phyloP scores from a whole-genome alignment of 2,113 vertebrate species.

The Oceanites oceanicus region DNA sequence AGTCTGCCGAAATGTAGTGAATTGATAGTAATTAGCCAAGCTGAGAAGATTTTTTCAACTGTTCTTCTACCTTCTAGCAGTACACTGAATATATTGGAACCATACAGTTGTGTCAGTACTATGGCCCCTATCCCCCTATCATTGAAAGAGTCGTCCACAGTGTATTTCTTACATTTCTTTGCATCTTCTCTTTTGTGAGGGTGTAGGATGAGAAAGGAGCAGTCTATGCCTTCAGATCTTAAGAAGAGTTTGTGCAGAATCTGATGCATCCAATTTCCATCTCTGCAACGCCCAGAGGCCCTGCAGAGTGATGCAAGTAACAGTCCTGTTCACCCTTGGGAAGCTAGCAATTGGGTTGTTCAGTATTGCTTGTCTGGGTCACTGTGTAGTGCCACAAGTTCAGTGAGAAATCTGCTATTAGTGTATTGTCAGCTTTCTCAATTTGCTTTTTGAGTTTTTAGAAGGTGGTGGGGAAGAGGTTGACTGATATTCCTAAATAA shows the following conservation, averaged over 20 bases:
- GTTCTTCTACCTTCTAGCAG: not conserved
- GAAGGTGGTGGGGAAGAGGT: not conserved
- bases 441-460: not conserved
- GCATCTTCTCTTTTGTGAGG: not conserved
- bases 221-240: not conserved
- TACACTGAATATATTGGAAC: not conserved
- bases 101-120: not conserved
- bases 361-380: not conserved
- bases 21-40: not conserved
- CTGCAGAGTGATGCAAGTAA: not conserved
- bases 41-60: not conserved
- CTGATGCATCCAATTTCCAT: not conserved
- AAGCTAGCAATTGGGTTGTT: not conserved
- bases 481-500: not conserved
- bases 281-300: not conserved
- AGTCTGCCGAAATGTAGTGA: fast-evolving
- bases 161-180: not conserved
- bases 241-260: not conserved
- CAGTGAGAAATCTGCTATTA: not conserved
- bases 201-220: not conserved
- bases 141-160: not conserved
- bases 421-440: not conserved
- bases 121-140: no score
- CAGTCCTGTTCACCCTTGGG: not conserved
- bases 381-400: not conserved